Percentiles rank a stretch among this genome's conserved stretches.
These are phyloP conservation scores for Dendroctonus ponderosae DNA, from an alignment of 1,140 invertebrate species.

Conservation along the genomic window DNA sequence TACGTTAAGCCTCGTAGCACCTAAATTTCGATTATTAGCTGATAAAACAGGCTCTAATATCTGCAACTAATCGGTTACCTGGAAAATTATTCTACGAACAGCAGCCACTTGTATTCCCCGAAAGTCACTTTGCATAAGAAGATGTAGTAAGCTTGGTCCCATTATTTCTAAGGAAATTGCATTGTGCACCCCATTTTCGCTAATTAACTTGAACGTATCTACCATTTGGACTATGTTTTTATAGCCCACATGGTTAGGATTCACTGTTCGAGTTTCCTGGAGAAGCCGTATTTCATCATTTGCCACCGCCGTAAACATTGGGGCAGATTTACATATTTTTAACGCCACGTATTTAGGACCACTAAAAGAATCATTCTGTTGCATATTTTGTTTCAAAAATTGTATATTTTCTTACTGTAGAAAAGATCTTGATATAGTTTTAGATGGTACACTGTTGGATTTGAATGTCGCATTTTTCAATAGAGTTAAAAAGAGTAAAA, in stretches of 20 bases:
- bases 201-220: slow-evolving; percentile 96
- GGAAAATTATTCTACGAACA: slow-evolving; percentile 91
- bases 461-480: no score
- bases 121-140: slow-evolving; percentile 97
- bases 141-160: slow-evolving; percentile 94
- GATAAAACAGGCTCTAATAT: no score
- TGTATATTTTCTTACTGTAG: no score
- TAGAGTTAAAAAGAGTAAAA: no score
- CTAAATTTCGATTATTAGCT: slow-evolving; percentile 46
- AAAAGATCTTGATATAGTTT: no score
- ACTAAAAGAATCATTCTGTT: no score
- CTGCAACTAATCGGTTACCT: slow-evolving; percentile 60
- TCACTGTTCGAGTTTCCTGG: slow-evolving; percentile 85
- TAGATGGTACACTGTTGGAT: no score
- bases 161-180: slow-evolving; percentile 99
- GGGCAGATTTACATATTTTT: slow-evolving; percentile 97
- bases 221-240: slow-evolving; percentile 94
- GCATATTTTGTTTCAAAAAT: no score
- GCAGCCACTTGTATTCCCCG: slow-evolving; percentile 92
- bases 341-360: slow-evolving; percentile 88
- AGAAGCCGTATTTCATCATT: slow-evolving; percentile 97
- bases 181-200: slow-evolving; percentile 91
- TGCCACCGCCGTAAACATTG: slow-evolving; percentile 96
- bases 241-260: slow-evolving; percentile 82
- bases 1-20: slow-evolving; percentile 92